Evolutionary conservation across 2,888 invertebrate species (phyloP), one percentile per base, ranked within the genome.

Genomic region (Phyllotreta striolata): DNA sequence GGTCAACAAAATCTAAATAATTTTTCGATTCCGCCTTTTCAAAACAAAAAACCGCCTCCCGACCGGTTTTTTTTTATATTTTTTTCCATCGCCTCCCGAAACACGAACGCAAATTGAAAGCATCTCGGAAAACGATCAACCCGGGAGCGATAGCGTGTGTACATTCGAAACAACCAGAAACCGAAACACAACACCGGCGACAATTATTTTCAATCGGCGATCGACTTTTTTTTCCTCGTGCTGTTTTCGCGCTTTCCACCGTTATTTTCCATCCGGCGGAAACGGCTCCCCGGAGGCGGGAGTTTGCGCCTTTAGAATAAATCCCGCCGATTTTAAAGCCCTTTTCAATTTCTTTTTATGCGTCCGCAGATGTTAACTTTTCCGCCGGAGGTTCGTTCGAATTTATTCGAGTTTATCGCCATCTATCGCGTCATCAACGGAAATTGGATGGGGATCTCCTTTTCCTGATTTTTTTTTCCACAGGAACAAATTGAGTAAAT

Each of bases 151-250:
- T 81, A 1, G 24, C 24, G 24, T 76, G 51, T 75, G 44, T 59
- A 59, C 60, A 54, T 60, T 59, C 55, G 59, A 58, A 62, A 66
- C 62, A 66, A 62, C 66, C n/a, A 66, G 41, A 54, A 55, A 52
- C 51, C 58, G 62, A 59, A 66, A 62, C 66, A 66, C 78, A 78
- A 78, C 76, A 76, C 76, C 76, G 76, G 76, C 75, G 80, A 80
- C 81, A 81, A 80, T 81, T 80, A 81, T 81, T 81, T 81, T 81
- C 80, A 80, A 80, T 80, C 79, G 80, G 73, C 75, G 71, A 73
- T 74, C 73, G 71, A 71, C 69, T 71, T 73, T 73, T 74, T 74
- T 74, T 57, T 7, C 54, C 14, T n/a, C 46, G 24, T 12, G 44
- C 39, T 54, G 37, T 35, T 40, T 55, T 41, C 44, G 56, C 43